Evolutionary conservation across 1,140 invertebrate genomes (phyloP).

Genomic region (Trichomalopsis sarcophagae): DNA sequence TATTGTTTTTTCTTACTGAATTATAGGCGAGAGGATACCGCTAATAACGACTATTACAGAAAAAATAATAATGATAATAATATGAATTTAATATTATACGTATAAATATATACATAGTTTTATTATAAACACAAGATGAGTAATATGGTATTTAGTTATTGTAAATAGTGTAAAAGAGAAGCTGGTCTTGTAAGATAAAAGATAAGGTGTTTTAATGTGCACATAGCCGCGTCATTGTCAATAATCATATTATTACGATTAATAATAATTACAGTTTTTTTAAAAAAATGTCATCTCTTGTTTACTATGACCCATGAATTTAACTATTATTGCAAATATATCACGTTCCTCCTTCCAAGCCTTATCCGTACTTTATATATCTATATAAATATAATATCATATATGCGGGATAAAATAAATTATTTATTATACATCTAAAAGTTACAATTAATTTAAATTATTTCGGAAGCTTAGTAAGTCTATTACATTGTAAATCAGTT

Average conservation of each 20-base stretch:
- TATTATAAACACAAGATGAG: conserved; percentile 70
- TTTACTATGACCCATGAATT: neutral
- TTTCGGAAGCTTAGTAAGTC: neutral
- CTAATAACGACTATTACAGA: conserved; percentile 58
- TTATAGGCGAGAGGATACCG: conserved; percentile 55
- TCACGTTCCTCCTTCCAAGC: no score
- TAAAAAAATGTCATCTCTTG: conserved; percentile 32
- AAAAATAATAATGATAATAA: conserved; percentile 62
- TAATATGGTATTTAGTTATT: conserved; percentile 73
- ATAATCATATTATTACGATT: conserved; percentile 76
- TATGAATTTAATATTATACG: conserved; percentile 67
- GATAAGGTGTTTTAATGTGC: conserved; percentile 78
- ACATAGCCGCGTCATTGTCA: conserved; percentile 77
- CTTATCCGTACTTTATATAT: neutral
- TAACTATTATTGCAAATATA: no score
- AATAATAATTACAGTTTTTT: conserved; percentile 76
- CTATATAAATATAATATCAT: neutral
- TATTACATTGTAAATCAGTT: conserved; percentile 55
- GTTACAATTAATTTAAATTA: neutral
- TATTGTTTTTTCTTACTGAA: conserved; percentile 64
- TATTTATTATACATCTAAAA: neutral
- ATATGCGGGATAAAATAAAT: neutral
- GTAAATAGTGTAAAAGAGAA: conserved; percentile 77
- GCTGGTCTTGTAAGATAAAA: conserved; percentile 77
- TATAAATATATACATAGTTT: conserved; percentile 70